Base-by-base conservation (phyloP, 2,888 invertebrate species). In the Lasius fuliginosus region DNA sequence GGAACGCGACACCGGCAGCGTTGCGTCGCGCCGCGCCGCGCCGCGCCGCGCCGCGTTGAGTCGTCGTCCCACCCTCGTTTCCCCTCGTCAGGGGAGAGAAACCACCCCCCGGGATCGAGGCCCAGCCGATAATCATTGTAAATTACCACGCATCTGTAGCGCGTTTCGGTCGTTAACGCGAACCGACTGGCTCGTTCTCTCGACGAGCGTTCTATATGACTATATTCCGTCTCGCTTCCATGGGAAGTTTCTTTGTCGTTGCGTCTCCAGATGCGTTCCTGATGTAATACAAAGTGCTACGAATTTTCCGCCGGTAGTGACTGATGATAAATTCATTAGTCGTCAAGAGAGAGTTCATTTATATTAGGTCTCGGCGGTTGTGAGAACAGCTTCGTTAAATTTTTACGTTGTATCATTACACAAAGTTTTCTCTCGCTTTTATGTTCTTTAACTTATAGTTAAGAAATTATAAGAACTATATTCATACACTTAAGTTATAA, bases 131-230 rank as follows among this genome's bases (percentile, higher is more conserved):
- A 92, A 94, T 94, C 93, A 91, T 92, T 90, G 90, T 90, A 92
- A 94, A 94, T 94, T 94, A 92, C 92, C 92, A 93, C 93, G 93
- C 94, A 93, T 94, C 93, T 94, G 94, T 85, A 90, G 86, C 87
- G 90, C 89, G 88, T 89, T 91, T 88, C 89, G 91, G 88, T 90
- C 90, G 92, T 92, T 91, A 90, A 90, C 87, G 90, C 84, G 83
- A 58, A 11, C 46, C 60, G 73, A 74, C 76, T 53, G 73, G 71
- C 76, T 53, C 71, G 64, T 46, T 73, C 42, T 56, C 79, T 65
- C 75, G 65, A 60, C 60, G 58, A 73, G 65, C 67, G n/a, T 76
- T 73, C 40, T 73, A 73, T 73, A 58, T 27, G 42, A 18, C 49
- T 27, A n/a, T 49, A 49, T 74, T 77, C 84, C 75, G 58, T 68